Percentiles rank a stretch among this genome's conserved stretches.
Evolutionary conservation across 2,797 vertebrate species (phyloP).

Genomic region (Tarsius wallacei): DNA sequence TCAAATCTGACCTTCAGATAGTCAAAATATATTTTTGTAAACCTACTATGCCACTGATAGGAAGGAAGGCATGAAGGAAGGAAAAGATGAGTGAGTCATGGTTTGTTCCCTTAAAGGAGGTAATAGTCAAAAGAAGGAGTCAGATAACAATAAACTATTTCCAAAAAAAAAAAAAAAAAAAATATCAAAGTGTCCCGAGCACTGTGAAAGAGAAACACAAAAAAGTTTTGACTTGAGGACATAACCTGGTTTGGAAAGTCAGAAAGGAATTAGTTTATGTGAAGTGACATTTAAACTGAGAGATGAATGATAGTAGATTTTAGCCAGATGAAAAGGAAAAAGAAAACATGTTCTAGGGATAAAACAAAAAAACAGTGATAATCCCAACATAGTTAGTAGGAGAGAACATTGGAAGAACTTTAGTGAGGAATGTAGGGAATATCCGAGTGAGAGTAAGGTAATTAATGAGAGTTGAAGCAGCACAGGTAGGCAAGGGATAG

Average conservation of each 20-base stretch:
- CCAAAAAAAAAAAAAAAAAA: too few species aligned
- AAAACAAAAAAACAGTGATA: neutral
- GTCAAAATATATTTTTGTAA: neutral
- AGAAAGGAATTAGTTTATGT: neutral
- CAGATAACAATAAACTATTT: neutral
- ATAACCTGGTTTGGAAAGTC: neutral
- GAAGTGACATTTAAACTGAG: neutral
- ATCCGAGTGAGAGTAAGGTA: conserved; percentile 24
- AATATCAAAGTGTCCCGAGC: neutral
- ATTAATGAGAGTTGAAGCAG: conserved; percentile 20
- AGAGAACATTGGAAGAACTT: neutral
- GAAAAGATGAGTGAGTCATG: neutral
- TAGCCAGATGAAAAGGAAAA: neutral
- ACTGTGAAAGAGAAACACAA: neutral
- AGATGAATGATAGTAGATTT: conserved; percentile 29
- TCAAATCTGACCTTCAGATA: neutral
- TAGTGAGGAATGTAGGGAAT: neutral
- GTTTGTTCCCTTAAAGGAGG: neutral
- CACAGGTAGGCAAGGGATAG: neutral
- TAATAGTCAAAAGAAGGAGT: neutral
- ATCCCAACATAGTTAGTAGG: neutral
- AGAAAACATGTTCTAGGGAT: neutral
- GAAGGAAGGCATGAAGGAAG: neutral
- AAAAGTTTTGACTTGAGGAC: neutral
- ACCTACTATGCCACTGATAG: neutral